A percentile compares a stretch with the other conserved stretches of the same genome.
These are phyloP conservation scores for Parasteatoda tepidariorum DNA, from an alignment of 1,140 invertebrate species.

Conservation along the genomic window DNA sequence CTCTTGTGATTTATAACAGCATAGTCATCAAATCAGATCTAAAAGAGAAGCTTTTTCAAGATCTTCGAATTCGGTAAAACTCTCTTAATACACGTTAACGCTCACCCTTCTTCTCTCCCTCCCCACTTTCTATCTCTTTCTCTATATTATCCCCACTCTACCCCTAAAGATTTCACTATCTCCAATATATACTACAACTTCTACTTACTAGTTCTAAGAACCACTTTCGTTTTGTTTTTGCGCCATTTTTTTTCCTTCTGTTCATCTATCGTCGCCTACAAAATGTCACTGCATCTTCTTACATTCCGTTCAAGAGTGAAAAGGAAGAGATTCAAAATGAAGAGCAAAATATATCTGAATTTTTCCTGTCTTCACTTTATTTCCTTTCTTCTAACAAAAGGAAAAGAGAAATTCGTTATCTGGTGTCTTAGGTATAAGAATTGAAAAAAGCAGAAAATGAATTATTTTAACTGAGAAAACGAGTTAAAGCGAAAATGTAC, in stretches of 20 bases:
- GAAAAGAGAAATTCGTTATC: conserved; percentile 10
- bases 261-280: background rate
- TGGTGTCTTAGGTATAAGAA: conserved; percentile 21
- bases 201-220: conserved; percentile 4
- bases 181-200: background rate
- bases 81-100: conserved; percentile 57
- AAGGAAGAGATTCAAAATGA: conserved; percentile 11
- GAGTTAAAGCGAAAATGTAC: background rate
- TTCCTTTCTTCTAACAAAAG: too few species aligned
- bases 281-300: conserved; percentile 12
- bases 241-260: conserved; percentile 20
- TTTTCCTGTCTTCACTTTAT: too few species aligned
- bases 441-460: conserved; percentile 3
- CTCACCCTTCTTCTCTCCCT: background rate
- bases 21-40: conserved; percentile 54
- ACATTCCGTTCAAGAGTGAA: background rate
- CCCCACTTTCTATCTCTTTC: background rate
- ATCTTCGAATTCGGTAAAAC: conserved; percentile 52
- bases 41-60: conserved; percentile 34
- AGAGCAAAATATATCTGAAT: conserved; percentile 34
- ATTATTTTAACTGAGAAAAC: background rate
- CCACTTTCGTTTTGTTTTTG: conserved; percentile 40
- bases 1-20: conserved; percentile 43
- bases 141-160: conserved; percentile 17
- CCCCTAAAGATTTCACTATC: background rate